Base-by-base conservation (phyloP, 2,113 vertebrate species). In the Garra rufa region DNA sequence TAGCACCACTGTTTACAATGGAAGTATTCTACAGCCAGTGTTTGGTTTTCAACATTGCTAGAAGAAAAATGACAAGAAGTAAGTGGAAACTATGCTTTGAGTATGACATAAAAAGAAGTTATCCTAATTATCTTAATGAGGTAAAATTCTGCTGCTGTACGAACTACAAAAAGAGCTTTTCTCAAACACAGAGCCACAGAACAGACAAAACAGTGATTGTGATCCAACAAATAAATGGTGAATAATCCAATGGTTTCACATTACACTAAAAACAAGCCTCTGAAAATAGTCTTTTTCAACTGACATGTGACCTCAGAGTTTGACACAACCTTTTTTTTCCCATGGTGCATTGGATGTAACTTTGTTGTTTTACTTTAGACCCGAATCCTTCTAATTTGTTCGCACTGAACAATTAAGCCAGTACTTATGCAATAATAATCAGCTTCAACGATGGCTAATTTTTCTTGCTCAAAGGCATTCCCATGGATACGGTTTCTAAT, bases 391-490 rank as follows among this genome's bases (percentile, higher is more conserved):
- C 28, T 69, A 11, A 46, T 26, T 73, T 14, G 4, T 46, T 67
- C 7, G 6, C 70, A 24, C n/a, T 46, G 41, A 44, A 55, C 2
- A 55, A 38, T n/a, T 13, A 52, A 55, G 6, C 28, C 28, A 55
- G 28, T 55, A 38, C 48, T 76, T 55, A 11, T n/a, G 17, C 50
- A 38, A 48, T 75, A 75, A 75, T 48, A 75, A 76, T 76, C 17
- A 55, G 48, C 17, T 55, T 76, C 28, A 55, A 6, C 0, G 5
- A 76, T 55, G 48, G 48, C 10, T 24, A 24, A 24, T 44, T 73
- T 44, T 44, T 73, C 69, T 73, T 73, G 41, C 11, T 44, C 17
- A 44, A 73, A 73, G 11, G 69, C 69, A 73, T 76, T 76, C 74
- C 28, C 48, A 14, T 55, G 19, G 50, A 34, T 34, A n/a, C 28